Evolutionary conservation across 1,140 invertebrate species (phyloP).

Genomic region (Armadillidium nasatum): DNA sequence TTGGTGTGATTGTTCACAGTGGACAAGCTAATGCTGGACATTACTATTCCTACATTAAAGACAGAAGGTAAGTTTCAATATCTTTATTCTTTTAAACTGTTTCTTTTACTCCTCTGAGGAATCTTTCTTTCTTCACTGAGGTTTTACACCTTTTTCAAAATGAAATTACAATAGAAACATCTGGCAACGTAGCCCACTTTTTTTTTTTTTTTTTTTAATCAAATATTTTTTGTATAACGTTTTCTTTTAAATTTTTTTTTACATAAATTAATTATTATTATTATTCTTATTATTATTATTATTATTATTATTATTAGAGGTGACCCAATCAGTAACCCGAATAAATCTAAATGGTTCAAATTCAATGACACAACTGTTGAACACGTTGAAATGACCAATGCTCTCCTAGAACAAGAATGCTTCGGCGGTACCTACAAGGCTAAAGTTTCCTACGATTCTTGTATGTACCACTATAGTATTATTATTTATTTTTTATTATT

Average conservation of each 20-base stretch:
- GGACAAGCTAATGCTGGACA: constrained; percentile 62
- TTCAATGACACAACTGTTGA: constrained; percentile 60
- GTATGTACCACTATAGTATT: constrained; percentile 21
- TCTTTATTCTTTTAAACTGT: not conserved
- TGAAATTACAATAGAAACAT: too few species aligned
- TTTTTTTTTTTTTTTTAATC: too few species aligned
- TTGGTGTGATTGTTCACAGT: constrained; percentile 61
- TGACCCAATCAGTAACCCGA: constrained; percentile 50
- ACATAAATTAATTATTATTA: too few species aligned
- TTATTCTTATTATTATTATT: too few species aligned
- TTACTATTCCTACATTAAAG: constrained; percentile 60
- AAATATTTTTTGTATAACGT: too few species aligned
- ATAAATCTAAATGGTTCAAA: constrained; percentile 57
- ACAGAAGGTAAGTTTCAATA: constrained; percentile 48
- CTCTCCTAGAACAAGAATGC: constrained; percentile 55
- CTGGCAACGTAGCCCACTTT: too few species aligned
- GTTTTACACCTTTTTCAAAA: too few species aligned
- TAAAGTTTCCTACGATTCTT: constrained; percentile 47
- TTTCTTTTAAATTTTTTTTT: too few species aligned
- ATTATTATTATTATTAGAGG: constrained; percentile 33
- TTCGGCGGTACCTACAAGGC: constrained; percentile 58
- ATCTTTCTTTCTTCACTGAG: too few species aligned
- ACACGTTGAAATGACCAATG: constrained; percentile 51
- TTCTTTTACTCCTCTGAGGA: too few species aligned
- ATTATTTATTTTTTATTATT: not conserved